A percentile compares a stretch with the other conserved stretches of the same genome.
These are phyloP conservation scores for Crotalus tigris DNA, from an alignment of 2,113 vertebrate species.

Conservation along the genomic window DNA sequence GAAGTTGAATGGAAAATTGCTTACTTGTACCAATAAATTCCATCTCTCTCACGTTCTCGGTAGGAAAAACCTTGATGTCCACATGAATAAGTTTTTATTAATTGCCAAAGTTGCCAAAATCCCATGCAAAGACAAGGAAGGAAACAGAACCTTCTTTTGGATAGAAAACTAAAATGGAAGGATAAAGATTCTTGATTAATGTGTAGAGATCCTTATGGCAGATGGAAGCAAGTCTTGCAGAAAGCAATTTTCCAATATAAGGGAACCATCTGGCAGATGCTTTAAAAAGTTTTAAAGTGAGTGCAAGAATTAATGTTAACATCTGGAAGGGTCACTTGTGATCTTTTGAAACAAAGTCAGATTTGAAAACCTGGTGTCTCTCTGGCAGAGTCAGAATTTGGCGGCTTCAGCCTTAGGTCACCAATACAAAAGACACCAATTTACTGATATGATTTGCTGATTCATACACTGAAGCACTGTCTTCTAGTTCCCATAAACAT, in stretches of 20 bases:
- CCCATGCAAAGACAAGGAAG: not conserved
- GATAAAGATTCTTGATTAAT: not conserved
- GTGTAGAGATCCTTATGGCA: not conserved
- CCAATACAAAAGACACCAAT: conserved; percentile 41
- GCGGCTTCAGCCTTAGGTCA: conserved; percentile 40
- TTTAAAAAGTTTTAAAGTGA: conserved; percentile 22
- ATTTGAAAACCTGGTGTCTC: conserved; percentile 62
- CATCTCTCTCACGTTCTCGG: not conserved
- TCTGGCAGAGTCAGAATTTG: conserved; percentile 59
- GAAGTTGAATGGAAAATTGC: not conserved
- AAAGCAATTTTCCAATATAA: not conserved
- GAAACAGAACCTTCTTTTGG: not conserved
- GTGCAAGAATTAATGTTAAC: conserved; percentile 7
- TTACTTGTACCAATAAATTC: not conserved
- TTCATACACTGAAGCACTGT: conserved; percentile 57
- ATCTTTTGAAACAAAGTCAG: conserved; percentile 49
- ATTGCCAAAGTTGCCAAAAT: not conserved
- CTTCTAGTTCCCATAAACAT: conserved; percentile 65
- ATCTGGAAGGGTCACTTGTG: conserved; percentile 54
- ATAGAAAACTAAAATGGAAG: not conserved
- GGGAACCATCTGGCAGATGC: not conserved
- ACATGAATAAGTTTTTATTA: not conserved
- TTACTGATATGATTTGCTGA: conserved; percentile 61
- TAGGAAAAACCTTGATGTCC: no score
- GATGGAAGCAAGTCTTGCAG: not conserved